Base-by-base conservation (phyloP, 2,797 vertebrate species). In the Bucorvus abyssinicus region DNA sequence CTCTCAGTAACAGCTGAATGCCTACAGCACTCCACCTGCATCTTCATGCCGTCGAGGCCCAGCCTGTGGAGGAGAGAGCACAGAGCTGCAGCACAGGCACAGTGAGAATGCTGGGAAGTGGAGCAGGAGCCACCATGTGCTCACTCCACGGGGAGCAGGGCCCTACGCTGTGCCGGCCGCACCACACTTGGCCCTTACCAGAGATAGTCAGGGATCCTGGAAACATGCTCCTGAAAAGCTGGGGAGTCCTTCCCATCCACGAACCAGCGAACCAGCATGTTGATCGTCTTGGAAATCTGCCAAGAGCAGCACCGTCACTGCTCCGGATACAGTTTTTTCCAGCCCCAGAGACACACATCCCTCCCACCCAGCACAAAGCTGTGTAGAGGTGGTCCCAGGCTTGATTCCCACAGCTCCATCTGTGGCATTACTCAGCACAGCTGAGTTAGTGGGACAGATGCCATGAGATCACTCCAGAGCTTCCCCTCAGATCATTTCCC, bases 241-340 rank as follows among this genome's bases (percentile, higher is more conserved):
- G 97, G 14, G 19, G 99, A 99, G 24, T 97, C 63, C 1, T 98
- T 97, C 34, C 99, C 99, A 1, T 99, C 99, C 83, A 98, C 97
- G 0, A 98, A 94, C 99, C 99, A 99, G 75, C 99, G 98, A 64
- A 99, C 98, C 75, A 99, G 96, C 99, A 99, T 99, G 96, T 99
- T 99, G 96, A 99, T 98, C 0, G 98, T 99, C 97, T 99, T 99
- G 0, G 99, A 99, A 94, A 99, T 99, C 99, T 99, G 97, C 38
- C 59, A 4, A 42, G 13, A 61, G 40, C 38, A 88, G 55, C 49
- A 30, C 3, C 70, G 81, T 91, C 77, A 96, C 63, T 45, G 38
- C 32, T 87, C 40, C 36, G 49, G n/a, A 56, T 12, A 64, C 8
- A 86, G 70, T 15, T 74, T 56, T n/a, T 76, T 82, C 64, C 40